Evolutionary conservation across 1,140 invertebrate genomes (phyloP).

Genomic region (Brevipalpus yothersi): DNA sequence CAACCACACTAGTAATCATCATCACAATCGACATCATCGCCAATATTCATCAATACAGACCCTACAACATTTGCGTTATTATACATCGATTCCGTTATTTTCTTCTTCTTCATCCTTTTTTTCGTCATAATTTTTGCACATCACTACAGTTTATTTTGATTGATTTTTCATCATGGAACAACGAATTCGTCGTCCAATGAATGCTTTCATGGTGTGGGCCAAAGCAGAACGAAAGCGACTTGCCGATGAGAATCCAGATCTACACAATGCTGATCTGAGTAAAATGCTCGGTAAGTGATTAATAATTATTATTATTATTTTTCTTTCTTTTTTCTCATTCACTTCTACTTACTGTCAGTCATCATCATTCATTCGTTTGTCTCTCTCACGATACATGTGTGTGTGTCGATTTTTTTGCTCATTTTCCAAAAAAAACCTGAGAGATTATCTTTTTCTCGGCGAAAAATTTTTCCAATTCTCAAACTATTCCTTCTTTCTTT

Average conservation of each 20-base stretch:
- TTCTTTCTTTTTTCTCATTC: background rate
- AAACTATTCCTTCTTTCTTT: background rate
- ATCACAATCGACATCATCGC: too few species aligned
- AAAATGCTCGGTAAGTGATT: constrained; percentile 17
- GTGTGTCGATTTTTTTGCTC: background rate
- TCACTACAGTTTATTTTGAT: background rate
- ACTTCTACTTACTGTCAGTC: background rate
- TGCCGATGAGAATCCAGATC: constrained; percentile 19
- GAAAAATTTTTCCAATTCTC: background rate
- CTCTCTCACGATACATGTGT: background rate
- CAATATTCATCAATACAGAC: too few species aligned
- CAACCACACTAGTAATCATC: too few species aligned
- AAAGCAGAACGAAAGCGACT: constrained; percentile 17
- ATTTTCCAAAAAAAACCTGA: background rate
- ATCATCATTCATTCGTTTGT: background rate
- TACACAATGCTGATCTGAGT: constrained; percentile 20
- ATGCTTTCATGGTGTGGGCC: constrained; percentile 20
- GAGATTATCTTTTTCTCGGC: background rate
- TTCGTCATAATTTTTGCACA: background rate
- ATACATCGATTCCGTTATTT: background rate
- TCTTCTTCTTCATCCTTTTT: too few species aligned
- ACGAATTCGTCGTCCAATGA: constrained; percentile 17
- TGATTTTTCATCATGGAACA: constrained; percentile 2
- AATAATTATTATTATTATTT: background rate
- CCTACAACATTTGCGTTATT: too few species aligned